Base-by-base conservation (phyloP, 2,113 vertebrate genomes). In the Pavo muticus region DNA sequence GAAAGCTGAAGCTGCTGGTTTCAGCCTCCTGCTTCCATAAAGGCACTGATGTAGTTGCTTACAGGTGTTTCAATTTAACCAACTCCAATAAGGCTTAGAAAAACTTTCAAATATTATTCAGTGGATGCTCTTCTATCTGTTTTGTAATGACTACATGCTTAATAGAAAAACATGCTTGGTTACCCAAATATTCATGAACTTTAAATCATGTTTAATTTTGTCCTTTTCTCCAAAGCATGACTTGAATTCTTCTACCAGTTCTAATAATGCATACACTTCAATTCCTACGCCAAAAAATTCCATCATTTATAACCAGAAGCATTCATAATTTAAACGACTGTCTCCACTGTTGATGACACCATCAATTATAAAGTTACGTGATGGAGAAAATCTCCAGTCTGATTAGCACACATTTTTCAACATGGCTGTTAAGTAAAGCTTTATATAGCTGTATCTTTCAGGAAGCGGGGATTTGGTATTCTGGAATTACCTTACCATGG, bases 381-480 rank as follows among this genome's bases (percentile, higher is more conserved):
- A 88, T 86, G 57, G 37, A 70, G 50, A 92, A 91, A 88, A 75
- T 77, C 59, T 68, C 92, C 84, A 68, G 60, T 76, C 30, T 90
- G 91, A 95, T 95, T 81, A 94, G 73, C 85, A 88, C 1, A 6
- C 82, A 94, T 96, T 95, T 95, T 96, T 97, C 85, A 97, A 75
- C 57, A 83, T 60, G 6, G 5, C 57, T 88, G 42, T 64, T 84
- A 84, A 65, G n/a, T 42, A 35, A 95, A 83, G 76, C 84, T 93
- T 91, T 88, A 91, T 81, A 83, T 37, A 95, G 68, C 65, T 94
- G 71, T 23, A 91, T 40, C 82, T 86, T 80, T 74, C 79, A 90
- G 87, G 82, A 80, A 65, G 57, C 61, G 74, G 65, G 74, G 88
- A 72, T 93, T 84, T 84, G 90, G 79, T 77, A 88, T 47, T 95